Evolutionary conservation across 1,140 invertebrate species (phyloP).

Genomic region (Musca vetustissima): DNA sequence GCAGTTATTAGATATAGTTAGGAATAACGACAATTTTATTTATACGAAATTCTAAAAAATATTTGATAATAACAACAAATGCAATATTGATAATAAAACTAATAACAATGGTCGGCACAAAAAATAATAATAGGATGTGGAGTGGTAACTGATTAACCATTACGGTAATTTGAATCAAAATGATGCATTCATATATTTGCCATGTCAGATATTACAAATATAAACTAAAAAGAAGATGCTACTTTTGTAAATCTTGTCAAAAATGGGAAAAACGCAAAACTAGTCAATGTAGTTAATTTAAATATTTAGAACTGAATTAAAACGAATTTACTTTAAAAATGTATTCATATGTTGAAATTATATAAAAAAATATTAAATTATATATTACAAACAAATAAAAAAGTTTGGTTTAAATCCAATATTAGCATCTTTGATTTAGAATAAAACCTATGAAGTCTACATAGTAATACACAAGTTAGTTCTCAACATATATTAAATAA

Average conservation of each 20-base stretch:
- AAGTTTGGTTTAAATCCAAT: not conserved
- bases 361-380: constrained; percentile 26
- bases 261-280: not conserved
- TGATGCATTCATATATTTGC: too few relatives aligned
- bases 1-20: constrained; percentile 27
- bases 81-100: not conserved
- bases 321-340: constrained; percentile 56
- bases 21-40: too few relatives aligned
- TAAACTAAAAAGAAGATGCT: not conserved
- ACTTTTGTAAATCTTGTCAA: not conserved
- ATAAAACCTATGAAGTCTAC: too few relatives aligned
- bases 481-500: too few relatives aligned
- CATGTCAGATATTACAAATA: not conserved
- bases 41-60: too few relatives aligned
- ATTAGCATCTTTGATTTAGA: too few relatives aligned
- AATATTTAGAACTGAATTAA: constrained; percentile 52
- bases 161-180: too few relatives aligned
- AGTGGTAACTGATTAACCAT: too few relatives aligned
- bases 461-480: too few relatives aligned
- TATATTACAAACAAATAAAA: constrained; percentile 24
- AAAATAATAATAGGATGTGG: too few relatives aligned
- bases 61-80: too few relatives aligned
- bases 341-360: constrained; percentile 42
- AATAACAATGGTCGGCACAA: too few relatives aligned
- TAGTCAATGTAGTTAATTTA: constrained; percentile 15